Percentiles rank a stretch among this genome's conserved stretches.
phyloP scores from a whole-genome alignment of 2,888 invertebrate genomes.

The Zhengitettix transpicula region DNA sequence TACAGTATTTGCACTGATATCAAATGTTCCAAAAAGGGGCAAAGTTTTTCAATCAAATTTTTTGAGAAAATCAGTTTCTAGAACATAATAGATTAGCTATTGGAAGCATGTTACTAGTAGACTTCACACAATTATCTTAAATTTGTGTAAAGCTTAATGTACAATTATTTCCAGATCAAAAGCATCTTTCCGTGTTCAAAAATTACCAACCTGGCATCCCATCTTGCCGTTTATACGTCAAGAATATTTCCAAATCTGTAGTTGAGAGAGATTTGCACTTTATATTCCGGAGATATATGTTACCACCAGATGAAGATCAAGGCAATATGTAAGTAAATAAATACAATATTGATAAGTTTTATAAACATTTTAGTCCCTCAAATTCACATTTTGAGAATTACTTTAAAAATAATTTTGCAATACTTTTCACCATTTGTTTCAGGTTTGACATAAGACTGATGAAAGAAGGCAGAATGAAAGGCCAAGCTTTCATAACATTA shows the following conservation, averaged over 20 bases:
- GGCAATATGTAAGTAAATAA: slow-evolving; percentile 20
- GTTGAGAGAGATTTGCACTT: slow-evolving; percentile 54
- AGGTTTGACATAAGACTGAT: slow-evolving; percentile 60
- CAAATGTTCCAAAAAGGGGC: too few species aligned
- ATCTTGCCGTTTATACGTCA: slow-evolving; percentile 75
- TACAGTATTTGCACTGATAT: too few species aligned
- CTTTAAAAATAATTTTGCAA: not conserved
- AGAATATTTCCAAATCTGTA: slow-evolving; percentile 73
- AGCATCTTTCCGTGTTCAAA: slow-evolving; percentile 61
- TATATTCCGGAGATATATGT: slow-evolving; percentile 54
- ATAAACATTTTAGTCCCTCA: slow-evolving; percentile 15
- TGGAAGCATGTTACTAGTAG: too few species aligned
- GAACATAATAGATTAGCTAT: too few species aligned
- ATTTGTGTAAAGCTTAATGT: not conserved
- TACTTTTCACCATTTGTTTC: not conserved
- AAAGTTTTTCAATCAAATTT: too few species aligned
- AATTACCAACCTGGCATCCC: slow-evolving; percentile 71
- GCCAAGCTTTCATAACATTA: slow-evolving; percentile 82
- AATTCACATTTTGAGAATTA: not conserved
- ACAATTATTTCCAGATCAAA: slow-evolving; percentile 36
- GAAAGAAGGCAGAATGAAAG: slow-evolving; percentile 93
- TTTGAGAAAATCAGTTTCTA: too few species aligned
- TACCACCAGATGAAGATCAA: slow-evolving; percentile 27
- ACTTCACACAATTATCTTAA: too few species aligned
- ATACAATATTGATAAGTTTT: not conserved